Evolutionary conservation across 2,113 vertebrate genomes (phyloP).

Genomic region (Lichenostomus cassidix): DNA sequence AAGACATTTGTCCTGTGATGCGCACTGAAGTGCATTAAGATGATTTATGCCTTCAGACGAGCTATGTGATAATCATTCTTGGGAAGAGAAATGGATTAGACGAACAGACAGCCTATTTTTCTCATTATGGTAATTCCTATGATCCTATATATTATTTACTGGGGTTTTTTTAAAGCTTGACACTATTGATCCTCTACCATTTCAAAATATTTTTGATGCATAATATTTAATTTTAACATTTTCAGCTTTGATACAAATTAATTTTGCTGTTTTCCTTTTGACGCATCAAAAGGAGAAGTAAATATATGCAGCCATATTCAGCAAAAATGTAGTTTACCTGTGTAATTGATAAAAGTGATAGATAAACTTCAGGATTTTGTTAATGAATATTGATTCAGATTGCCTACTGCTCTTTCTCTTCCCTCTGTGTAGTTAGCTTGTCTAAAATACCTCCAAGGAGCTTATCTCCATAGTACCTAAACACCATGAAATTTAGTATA

Average conservation of each 20-base stretch:
- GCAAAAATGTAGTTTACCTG: background rate
- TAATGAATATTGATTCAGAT: background rate
- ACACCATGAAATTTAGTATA: background rate
- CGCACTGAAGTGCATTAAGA: background rate
- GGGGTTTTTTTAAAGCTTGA: background rate
- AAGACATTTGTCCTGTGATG: background rate
- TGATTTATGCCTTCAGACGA: background rate
- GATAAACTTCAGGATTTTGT: background rate
- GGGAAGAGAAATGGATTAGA: background rate
- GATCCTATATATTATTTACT: slow-evolving; percentile 15
- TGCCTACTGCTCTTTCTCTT: background rate
- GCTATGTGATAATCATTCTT: background rate
- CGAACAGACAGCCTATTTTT: background rate
- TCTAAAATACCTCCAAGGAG: background rate
- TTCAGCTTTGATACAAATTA: slow-evolving; percentile 19
- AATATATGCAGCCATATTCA: slow-evolving; percentile 1
- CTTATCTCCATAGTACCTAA: background rate
- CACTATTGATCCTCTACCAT: slow-evolving; percentile 19
- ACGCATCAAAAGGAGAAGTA: background rate
- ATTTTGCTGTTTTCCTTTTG: background rate
- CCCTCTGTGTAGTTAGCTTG: background rate
- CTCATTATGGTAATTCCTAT: slow-evolving; percentile 25
- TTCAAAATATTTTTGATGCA: slow-evolving; percentile 5
- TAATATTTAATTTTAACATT: slow-evolving; percentile 9
- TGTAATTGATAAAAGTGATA: background rate